Evolutionary conservation across 1,140 invertebrate genomes (phyloP).

Genomic region (Bemisia tabaci): DNA sequence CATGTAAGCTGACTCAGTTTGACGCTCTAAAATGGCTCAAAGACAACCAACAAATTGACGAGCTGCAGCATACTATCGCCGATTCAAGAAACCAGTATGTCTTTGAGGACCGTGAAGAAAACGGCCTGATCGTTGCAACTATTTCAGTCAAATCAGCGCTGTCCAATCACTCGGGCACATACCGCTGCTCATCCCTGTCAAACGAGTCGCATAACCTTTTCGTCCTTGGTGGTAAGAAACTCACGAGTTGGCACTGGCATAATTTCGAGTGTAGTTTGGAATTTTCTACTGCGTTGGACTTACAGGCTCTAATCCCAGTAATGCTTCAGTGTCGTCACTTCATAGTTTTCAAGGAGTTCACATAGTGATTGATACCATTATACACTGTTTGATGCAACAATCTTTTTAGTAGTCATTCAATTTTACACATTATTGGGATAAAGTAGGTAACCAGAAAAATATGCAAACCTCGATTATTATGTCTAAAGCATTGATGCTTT

Average conservation of each 20-base stretch:
- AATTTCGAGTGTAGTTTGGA: constrained; percentile 2
- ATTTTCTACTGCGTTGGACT: background rate
- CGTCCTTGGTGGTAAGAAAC: constrained; percentile 17
- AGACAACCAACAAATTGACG: constrained; percentile 10
- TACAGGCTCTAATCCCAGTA: constrained; percentile 36
- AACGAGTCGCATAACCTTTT: constrained; percentile 16
- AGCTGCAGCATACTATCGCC: constrained; percentile 10
- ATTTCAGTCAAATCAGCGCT: constrained; percentile 13
- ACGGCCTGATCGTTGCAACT: constrained; percentile 13
- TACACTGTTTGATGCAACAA: too few species aligned
- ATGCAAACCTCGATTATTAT: too few species aligned
- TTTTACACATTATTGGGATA: too few species aligned
- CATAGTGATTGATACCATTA: too few species aligned
- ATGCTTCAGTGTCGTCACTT: background rate
- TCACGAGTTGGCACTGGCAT: too few species aligned
- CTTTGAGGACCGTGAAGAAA: constrained; percentile 7
- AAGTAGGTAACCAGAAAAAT: too few species aligned
- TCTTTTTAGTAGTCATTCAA: too few species aligned
- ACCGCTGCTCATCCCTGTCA: constrained; percentile 17
- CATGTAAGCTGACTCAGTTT: constrained; percentile 18
- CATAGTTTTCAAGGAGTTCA: too few species aligned
- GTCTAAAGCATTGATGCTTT: too few species aligned
- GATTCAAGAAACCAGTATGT: constrained; percentile 7
- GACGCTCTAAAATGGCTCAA: constrained; percentile 19
- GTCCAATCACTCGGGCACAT: constrained; percentile 14